Evolutionary conservation across 2,113 vertebrate genomes (phyloP).

Genomic region (Oxygymnocypris stewartii): DNA sequence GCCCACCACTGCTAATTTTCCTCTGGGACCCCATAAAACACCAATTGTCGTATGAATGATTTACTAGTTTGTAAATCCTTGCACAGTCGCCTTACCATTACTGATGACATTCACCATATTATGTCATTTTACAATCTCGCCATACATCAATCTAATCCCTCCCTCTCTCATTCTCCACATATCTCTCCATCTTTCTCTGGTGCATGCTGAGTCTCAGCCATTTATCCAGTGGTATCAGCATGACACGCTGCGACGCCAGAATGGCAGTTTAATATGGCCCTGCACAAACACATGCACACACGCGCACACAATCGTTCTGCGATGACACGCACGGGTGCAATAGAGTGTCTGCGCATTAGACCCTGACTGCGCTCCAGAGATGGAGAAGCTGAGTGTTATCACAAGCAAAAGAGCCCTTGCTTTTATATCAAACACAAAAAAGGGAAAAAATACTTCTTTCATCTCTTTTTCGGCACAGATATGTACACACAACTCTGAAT

Average conservation of each 20-base stretch:
- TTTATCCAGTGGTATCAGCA: constrained; percentile 35
- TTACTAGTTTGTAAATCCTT: neutral
- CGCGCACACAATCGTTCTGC: constrained; percentile 16
- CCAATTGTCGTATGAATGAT: neutral
- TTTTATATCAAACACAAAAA: constrained; percentile 50
- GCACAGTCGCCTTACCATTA: constrained; percentile 6
- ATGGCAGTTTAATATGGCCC: constrained; percentile 63
- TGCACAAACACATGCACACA: constrained; percentile 49
- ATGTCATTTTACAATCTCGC: neutral
- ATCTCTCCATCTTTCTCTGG: constrained; percentile 37
- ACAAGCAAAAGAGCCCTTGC: constrained; percentile 36
- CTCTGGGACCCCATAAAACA: constrained; percentile 13
- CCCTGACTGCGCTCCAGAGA: constrained; percentile 42
- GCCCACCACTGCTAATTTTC: too few species aligned
- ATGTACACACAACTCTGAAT: constrained; percentile 43
- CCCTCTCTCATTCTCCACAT: constrained; percentile 34
- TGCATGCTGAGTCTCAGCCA: constrained; percentile 41
- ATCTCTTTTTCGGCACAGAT: constrained; percentile 40
- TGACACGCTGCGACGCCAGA: constrained; percentile 33
- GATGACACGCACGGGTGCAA: constrained; percentile 54
- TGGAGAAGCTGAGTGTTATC: constrained; percentile 45
- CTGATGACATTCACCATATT: neutral
- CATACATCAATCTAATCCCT: constrained; percentile 24
- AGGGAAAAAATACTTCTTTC: constrained; percentile 24
- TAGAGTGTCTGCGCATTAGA: constrained; percentile 38